Evolutionary conservation across 2,797 vertebrate species (phyloP).

Genomic region (Sebastes vulpes): DNA sequence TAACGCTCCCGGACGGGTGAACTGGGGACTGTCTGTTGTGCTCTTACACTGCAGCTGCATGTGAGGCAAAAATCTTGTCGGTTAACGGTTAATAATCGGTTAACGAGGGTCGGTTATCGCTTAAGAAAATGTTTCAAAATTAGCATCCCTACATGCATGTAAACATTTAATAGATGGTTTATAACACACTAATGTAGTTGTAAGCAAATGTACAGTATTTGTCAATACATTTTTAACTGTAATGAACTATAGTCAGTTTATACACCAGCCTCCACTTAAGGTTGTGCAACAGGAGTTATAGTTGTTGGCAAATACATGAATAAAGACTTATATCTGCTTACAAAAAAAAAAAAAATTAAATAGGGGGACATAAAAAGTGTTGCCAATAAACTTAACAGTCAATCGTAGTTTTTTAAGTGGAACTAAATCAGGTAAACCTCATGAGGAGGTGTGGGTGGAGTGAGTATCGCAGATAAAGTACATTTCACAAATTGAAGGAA

Average conservation of each 20-base stretch:
- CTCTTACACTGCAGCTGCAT: no score
- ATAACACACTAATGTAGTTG: neutral
- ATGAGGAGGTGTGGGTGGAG: neutral
- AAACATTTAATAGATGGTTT: no score
- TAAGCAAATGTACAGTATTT: neutral
- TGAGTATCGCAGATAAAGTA: neutral
- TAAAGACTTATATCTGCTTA: neutral
- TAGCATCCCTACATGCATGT: no score
- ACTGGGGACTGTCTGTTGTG: no score
- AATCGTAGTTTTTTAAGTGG: neutral
- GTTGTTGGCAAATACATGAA: neutral
- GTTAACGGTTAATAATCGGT: no score
- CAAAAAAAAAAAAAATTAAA: neutral
- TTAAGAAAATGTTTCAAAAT: no score
- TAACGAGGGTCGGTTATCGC: no score
- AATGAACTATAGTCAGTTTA: neutral
- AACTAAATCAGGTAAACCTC: neutral
- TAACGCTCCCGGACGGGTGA: no score
- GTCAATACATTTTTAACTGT: neutral
- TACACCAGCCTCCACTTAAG: neutral
- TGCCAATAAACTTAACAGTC: neutral
- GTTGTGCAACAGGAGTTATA: neutral
- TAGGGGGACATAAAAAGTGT: neutral
- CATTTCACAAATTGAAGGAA: neutral
- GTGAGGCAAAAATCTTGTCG: no score